A percentile compares a stretch with the other conserved stretches of the same genome.
Conservation (phyloP, 2,113 vertebrate genomes). For the Aramus guarauna region DNA sequence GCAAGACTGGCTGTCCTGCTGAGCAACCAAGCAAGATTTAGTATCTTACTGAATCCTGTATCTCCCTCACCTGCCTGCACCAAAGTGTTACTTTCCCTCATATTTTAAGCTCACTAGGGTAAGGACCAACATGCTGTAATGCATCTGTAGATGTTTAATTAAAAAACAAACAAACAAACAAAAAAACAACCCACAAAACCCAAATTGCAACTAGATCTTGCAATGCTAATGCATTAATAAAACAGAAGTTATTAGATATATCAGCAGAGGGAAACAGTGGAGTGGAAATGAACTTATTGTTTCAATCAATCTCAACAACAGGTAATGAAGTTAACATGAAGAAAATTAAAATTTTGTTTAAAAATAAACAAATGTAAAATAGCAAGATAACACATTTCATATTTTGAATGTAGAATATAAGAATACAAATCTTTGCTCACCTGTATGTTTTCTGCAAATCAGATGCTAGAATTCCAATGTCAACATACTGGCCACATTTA, state of each 20-base stretch:
- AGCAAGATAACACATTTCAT: neutral
- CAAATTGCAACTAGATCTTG: neutral
- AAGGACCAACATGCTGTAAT: neutral
- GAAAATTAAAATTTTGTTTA: neutral
- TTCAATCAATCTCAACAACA: neutral
- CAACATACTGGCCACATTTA: slow-evolving; percentile 82
- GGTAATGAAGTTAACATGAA: neutral
- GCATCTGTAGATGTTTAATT: neutral
- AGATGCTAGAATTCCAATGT: slow-evolving; percentile 79
- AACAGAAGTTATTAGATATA: neutral
- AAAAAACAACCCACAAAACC: neutral
- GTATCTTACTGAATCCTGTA: neutral
- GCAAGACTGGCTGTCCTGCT: neutral
- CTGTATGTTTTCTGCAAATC: slow-evolving; percentile 89
- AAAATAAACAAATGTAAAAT: neutral
- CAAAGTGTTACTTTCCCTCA: neutral
- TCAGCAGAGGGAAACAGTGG: neutral
- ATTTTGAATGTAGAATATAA: neutral
- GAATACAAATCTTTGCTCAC: slow-evolving; percentile 58
- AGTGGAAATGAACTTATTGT: neutral
- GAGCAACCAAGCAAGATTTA: neutral
- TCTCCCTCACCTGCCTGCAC: neutral
- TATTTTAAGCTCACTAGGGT: neutral
- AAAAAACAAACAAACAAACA: neutral
- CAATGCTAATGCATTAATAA: neutral